phyloP scores from a whole-genome alignment of 2,797 vertebrate species.

The Liasis olivaceus region DNA sequence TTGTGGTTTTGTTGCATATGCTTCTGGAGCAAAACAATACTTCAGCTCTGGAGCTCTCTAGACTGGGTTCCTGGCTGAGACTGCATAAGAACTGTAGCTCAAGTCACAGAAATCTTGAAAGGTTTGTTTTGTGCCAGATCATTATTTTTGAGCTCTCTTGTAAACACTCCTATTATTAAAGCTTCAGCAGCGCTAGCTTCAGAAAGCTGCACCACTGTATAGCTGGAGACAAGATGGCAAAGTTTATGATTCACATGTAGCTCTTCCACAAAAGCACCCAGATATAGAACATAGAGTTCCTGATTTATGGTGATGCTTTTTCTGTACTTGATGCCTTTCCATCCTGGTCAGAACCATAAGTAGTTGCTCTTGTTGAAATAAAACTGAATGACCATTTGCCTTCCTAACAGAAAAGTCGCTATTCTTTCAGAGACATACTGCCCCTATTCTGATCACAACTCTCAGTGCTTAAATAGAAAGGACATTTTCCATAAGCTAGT shows the following conservation, averaged over 20 bases:
- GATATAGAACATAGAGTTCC: slow-evolving; percentile 23
- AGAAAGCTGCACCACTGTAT: neutral
- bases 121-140: neutral
- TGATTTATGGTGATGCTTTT: neutral
- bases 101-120: neutral
- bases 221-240: rapidly evolving
- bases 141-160: neutral
- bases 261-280: neutral
- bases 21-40: neutral
- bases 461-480: neutral
- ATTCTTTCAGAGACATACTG: neutral
- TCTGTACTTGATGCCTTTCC: rapidly evolving
- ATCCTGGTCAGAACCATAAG: neutral
- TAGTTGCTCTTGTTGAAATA: neutral
- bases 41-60: neutral
- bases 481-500: slow-evolving; percentile 31
- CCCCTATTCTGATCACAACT: neutral
- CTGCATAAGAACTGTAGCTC: neutral
- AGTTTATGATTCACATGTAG: neutral
- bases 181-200: neutral
- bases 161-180: neutral
- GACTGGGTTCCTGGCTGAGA: neutral
- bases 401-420: slow-evolving; percentile 1
- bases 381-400: neutral
- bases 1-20: neutral